phyloP scores from a whole-genome alignment of 2,888 invertebrate species.

The Spisula subtruncata region DNA sequence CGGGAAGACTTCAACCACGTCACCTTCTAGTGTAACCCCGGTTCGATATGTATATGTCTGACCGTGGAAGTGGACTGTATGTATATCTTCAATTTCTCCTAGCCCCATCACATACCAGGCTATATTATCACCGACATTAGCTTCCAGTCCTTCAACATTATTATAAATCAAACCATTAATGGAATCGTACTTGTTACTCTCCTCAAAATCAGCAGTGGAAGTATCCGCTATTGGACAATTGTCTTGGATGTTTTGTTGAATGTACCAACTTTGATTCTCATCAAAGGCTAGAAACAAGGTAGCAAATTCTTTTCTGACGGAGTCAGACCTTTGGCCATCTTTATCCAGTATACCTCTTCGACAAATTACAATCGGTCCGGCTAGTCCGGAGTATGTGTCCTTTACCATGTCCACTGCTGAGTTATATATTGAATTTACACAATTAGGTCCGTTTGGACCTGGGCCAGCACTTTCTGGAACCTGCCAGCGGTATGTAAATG shows the following conservation, averaged over 20 bases:
- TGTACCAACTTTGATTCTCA: constrained; percentile 82
- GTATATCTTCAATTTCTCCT: constrained; percentile 74
- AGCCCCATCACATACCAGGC: constrained; percentile 79
- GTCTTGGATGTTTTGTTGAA: constrained; percentile 78
- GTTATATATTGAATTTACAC: constrained; percentile 79
- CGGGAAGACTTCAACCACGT: constrained; percentile 77
- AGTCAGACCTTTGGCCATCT: constrained; percentile 64
- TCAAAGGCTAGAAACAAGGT: constrained; percentile 80
- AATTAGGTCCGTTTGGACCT: constrained; percentile 75
- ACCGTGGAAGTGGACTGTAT: constrained; percentile 77
- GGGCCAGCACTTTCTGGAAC: constrained; percentile 78
- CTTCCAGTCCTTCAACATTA: constrained; percentile 72
- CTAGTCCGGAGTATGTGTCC: constrained; percentile 77
- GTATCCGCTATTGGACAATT: constrained; percentile 68
- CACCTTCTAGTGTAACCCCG: constrained; percentile 59
- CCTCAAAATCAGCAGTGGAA: constrained; percentile 63
- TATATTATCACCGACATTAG: constrained; percentile 69
- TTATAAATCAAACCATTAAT: constrained; percentile 77
- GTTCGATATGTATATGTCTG: constrained; percentile 71
- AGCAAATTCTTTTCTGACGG: constrained; percentile 80
- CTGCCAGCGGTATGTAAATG: constrained; percentile 72
- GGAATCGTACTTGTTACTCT: constrained; percentile 76
- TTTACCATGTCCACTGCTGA: constrained; percentile 77
- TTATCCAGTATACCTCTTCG: constrained; percentile 66
- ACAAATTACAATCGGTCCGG: constrained; percentile 78